Evolutionary conservation across 2,797 vertebrate genomes (phyloP), one percentile per base, ranked within the genome.

Genomic region (Manis javanica): DNA sequence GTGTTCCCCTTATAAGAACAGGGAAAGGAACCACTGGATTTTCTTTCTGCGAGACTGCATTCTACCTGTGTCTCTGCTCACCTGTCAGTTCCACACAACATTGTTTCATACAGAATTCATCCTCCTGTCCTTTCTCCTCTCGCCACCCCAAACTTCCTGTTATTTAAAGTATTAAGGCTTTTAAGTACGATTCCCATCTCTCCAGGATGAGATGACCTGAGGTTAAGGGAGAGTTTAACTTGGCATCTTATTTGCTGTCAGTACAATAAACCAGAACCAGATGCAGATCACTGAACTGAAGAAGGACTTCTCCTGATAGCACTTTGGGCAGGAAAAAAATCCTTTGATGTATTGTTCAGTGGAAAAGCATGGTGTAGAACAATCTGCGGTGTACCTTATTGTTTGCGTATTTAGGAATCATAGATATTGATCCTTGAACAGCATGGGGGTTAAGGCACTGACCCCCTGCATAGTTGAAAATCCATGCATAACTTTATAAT

Each of bases 291-390:
- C 2, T 75, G 93, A 90, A n/a, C 71, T 66, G 31, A 95, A 82
- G 79, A 94, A 78, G 26, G 57, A 57, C 68, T 94, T 95, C 53
- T 94, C 53, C 69, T 82, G 71, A 87, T 24, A 91, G 66, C 79
- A 79, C 55, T 23, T 29, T 39, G 72, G 63, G 68, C 66, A 86
- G 86, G 51, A 91, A 91, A 88, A 42, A 64, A 34, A 5, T 46
- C 34, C 64, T 79, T 26, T 81, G 61, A n/a, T 64, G 51, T 24
- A 64, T 37, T 74, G 71, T 74, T 72, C 59, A 42, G 4, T 46
- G 75, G 63, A 68, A 87, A 81, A 66, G 37, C 63, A 42, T 83
- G 31, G 10, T 26, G 21, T 31, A 72, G 49, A 64, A 64, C 68
- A 85, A 77, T 85, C 61, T 29, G 19, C 34, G 23, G 72, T 91